Conservation (phyloP, 1,140 invertebrate species). For the Neodiprion virginianus region DNA sequence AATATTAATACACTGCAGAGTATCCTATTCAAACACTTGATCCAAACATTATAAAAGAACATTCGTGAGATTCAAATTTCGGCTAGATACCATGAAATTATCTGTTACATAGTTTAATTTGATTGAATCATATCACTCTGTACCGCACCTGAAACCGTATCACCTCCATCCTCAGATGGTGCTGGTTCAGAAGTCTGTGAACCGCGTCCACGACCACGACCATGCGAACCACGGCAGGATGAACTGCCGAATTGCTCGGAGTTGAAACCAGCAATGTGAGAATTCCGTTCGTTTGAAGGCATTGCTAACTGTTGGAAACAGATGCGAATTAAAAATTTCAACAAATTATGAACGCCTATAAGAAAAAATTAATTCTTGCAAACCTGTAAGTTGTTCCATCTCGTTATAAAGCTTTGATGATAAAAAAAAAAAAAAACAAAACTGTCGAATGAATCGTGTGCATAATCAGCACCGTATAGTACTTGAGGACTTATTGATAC, state of each 20-base stretch:
- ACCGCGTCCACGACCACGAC: neutral
- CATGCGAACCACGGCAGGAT: neutral
- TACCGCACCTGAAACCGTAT: neutral
- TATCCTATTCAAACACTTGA: too few species aligned
- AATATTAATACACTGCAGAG: too few species aligned
- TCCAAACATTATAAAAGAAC: too few species aligned
- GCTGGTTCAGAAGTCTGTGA: neutral
- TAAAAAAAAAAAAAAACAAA: too few species aligned
- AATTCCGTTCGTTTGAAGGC: neutral
- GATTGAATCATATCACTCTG: neutral
- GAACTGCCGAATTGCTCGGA: neutral
- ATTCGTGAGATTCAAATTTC: too few species aligned
- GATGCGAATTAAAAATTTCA: neutral
- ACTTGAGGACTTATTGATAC: neutral
- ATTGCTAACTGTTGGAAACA: neutral
- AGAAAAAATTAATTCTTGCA: too few species aligned
- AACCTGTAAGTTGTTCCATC: too few species aligned
- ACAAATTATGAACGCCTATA: too few species aligned
- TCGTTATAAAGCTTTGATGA: too few species aligned
- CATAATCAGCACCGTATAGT: too few species aligned
- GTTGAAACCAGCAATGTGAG: neutral
- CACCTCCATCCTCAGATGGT: neutral
- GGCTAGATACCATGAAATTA: too few species aligned
- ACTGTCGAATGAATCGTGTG: too few species aligned
- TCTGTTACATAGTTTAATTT: neutral